Base-by-base conservation (phyloP, 2,797 vertebrate species). In the Takifugu ocellatus region DNA sequence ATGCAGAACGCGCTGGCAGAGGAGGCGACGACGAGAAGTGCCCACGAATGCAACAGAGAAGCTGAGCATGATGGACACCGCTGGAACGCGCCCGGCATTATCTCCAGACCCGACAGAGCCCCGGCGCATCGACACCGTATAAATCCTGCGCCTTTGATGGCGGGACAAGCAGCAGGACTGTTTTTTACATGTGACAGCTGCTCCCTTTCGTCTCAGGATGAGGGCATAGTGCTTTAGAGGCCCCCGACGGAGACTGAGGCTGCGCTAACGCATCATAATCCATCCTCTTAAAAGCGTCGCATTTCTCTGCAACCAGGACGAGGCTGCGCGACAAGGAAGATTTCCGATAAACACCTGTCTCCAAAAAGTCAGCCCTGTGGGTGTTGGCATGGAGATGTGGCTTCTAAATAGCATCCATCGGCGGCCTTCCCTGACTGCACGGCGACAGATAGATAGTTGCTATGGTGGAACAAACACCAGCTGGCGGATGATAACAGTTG, bases 1-100 rank as follows among this genome's bases (percentile, higher is more conserved):
- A 54, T 78, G 45, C 42, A 85, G 82, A 62, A 39, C 61, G 27
- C 83, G 83, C 25, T 50, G 77, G 59, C 66, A 59, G 57, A 81
- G 78, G 51, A 49, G 61, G 25, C 70, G 66, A 49, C 82, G 63
- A 56, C 81, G 75, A 26, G 82, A 89, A 50, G 74, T 87, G 61
- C 59, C 74, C 0, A 79, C 53, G 47, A 84, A 89, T 7, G 86
- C 81, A 49, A 74, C 67, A 0, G 90, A 92, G 59, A 89, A 89
- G 70, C 71, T 86, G 33, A 62, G 44, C 54, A 88, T 91, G 79
- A 79, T 87, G 64, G 82, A 78, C 53, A 49, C 71, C 48, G 43
- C 60, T 4, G 16, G 43, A 1, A 5, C 60, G 10, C 56, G 54
- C 25, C 48, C 78, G 16, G 8, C 48, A 7, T 27, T 27, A 25